Evolutionary conservation across 2,113 vertebrate genomes (phyloP), one percentile per base, ranked within the genome.

Genomic region (Sprattus sprattus): DNA sequence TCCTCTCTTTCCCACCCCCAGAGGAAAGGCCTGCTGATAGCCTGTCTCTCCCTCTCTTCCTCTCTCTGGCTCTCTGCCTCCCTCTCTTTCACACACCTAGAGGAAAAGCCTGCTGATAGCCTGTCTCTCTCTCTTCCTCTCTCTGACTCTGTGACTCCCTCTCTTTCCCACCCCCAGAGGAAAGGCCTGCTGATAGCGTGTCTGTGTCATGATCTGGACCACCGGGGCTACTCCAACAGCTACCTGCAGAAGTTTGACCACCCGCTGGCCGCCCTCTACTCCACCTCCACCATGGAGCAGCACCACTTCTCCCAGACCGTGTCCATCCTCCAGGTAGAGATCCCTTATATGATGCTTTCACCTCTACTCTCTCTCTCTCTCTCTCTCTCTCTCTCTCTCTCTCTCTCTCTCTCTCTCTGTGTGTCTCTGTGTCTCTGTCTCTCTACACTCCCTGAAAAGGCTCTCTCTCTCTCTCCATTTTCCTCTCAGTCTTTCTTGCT

Each of bases 161-260:
- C 18, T 16, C 46, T 5, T 25, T 86, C 8, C 45, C 85, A 54
- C 89, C 89, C 87, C 52, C 92, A 99, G 98, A 95, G 97, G 89
- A 99, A 97, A 91, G 98, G 98, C 81, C 95, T 99, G 91, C 92
- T 99, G 15, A 95, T 99, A 39, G 98, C 98, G 9, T 99, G 98
- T 80, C 93, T 99, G 88, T 99, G 98, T 89, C 98, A 99, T 75
- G 98, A 99, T 92, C 95, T 99, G 93, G 98, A 99, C 93, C 98
- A 99, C 93, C 93, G 98, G 49, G 98, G 98, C 54, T 99, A 98
- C 93, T 99, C 96, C 86, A 99, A 99, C 92, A 95, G 96, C 85
- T 99, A 99, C 92, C 95, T 99, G 90, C 98, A 99, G 95, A 99
- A 99, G 90, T 99, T 99, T 88, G 98, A 99, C 91, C 98, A 99